Conservation (phyloP, 2,113 vertebrate species). For the Gulo gulo region DNA sequence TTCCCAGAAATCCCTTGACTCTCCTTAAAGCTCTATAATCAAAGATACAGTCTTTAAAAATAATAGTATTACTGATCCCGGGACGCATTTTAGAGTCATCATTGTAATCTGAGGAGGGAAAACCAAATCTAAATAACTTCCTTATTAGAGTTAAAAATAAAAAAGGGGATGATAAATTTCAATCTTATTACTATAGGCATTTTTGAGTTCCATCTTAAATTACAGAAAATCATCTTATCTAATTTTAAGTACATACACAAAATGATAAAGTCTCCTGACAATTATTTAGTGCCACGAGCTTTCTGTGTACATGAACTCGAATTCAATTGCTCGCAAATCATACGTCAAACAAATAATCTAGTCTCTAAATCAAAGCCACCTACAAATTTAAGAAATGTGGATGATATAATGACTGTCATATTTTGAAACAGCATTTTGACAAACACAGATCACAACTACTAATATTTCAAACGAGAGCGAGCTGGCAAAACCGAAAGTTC, state of each 20-base stretch:
- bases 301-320: slow-evolving; percentile 47
- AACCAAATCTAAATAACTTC: not conserved
- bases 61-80: not conserved
- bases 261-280: not conserved
- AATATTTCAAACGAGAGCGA: slow-evolving; percentile 51
- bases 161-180: not conserved
- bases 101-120: not conserved
- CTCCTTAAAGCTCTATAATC: not conserved
- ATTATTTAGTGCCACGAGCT: slow-evolving; percentile 8
- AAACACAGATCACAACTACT: slow-evolving; percentile 31
- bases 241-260: not conserved
- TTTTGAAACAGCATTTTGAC: slow-evolving; percentile 51
- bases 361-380: slow-evolving; percentile 59
- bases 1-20: not conserved
- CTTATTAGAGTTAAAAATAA: slow-evolving; percentile 11
- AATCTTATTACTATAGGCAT: not conserved
- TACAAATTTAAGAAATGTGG: slow-evolving; percentile 38
- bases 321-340: slow-evolving; percentile 56
- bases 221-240: slow-evolving; percentile 15
- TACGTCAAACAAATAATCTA: slow-evolving; percentile 41
- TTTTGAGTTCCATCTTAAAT: not conserved
- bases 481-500: not conserved
- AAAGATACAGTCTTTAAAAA: not conserved
- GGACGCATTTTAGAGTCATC: not conserved
- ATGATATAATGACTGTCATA: slow-evolving; percentile 58